A percentile compares a stretch with the other conserved stretches of the same genome.
Conservation (phyloP, 2,797 vertebrate genomes). For the Rhinophrynus dorsalis region DNA sequence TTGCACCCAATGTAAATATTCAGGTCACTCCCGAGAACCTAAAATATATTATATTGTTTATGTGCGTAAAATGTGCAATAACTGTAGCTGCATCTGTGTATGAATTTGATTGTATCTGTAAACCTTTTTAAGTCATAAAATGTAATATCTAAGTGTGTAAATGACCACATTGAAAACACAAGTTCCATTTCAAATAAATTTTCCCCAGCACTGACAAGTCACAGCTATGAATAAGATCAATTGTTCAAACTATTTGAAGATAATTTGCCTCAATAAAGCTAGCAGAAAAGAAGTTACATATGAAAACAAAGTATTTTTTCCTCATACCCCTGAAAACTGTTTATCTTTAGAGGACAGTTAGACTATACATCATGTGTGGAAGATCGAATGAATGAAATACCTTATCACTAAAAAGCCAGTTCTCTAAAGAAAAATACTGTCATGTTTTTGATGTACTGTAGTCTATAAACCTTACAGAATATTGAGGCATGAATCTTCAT, state of each 20-base stretch:
- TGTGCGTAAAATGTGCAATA: no score
- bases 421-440: slow-evolving; percentile 45
- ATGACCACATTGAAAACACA: no score
- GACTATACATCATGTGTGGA: slow-evolving; percentile 47
- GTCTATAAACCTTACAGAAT: slow-evolving; percentile 42
- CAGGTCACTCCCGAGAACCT: no score
- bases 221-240: not conserved
- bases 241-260: not conserved
- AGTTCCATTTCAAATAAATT: no score
- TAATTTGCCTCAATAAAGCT: not conserved
- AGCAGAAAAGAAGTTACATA: slow-evolving; percentile 8
- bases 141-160: no score
- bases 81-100: no score
- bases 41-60: no score
- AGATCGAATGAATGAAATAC: slow-evolving; percentile 46
- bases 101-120: no score
- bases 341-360: slow-evolving; percentile 47
- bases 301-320: not conserved
- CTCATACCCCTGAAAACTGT: slow-evolving; percentile 16
- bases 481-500: slow-evolving; percentile 43
- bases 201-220: not conserved
- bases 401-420: slow-evolving; percentile 50
- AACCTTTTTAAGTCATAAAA: no score
- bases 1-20: no score
- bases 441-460: slow-evolving; percentile 45